phyloP scores from a whole-genome alignment of 2,113 vertebrate species.

The Eubucco bourcierii region DNA sequence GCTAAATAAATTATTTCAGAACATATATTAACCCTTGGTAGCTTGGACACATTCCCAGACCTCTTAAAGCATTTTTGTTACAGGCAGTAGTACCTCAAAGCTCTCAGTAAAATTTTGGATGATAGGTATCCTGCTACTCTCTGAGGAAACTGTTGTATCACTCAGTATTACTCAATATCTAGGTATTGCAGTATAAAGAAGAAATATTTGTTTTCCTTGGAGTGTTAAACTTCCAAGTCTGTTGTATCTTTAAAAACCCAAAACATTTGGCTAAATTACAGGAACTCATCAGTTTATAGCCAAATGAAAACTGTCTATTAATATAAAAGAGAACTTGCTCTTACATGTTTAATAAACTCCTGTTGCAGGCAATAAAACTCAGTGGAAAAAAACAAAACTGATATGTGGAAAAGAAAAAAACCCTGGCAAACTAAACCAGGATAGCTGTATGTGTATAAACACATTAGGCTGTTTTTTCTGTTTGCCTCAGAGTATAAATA shows the following conservation, averaged over 20 bases:
- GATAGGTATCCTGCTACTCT: neutral
- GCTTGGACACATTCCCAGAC: neutral
- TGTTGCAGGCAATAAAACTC: neutral
- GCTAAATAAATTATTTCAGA: neutral
- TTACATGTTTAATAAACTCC: constrained; percentile 9
- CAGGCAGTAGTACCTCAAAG: neutral
- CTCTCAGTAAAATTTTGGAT: neutral
- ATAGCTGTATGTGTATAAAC: constrained; percentile 1
- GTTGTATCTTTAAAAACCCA: neutral
- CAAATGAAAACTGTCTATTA: neutral
- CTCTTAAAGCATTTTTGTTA: neutral
- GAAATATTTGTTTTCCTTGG: neutral
- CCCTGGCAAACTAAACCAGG: neutral
- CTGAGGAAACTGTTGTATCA: neutral
- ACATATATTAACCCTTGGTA: neutral
- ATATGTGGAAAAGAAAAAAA: neutral
- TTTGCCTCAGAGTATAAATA: constrained; percentile 30
- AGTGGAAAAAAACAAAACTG: neutral
- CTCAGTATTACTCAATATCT: neutral
- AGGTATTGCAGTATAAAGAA: neutral
- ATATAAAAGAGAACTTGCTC: neutral
- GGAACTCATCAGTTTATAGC: neutral
- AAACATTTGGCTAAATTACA: neutral
- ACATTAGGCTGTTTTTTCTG: neutral
- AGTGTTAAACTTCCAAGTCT: neutral